These are phyloP conservation scores for Rhineura floridana DNA, from an alignment of 2,113 vertebrate genomes.

Conservation along the genomic window DNA sequence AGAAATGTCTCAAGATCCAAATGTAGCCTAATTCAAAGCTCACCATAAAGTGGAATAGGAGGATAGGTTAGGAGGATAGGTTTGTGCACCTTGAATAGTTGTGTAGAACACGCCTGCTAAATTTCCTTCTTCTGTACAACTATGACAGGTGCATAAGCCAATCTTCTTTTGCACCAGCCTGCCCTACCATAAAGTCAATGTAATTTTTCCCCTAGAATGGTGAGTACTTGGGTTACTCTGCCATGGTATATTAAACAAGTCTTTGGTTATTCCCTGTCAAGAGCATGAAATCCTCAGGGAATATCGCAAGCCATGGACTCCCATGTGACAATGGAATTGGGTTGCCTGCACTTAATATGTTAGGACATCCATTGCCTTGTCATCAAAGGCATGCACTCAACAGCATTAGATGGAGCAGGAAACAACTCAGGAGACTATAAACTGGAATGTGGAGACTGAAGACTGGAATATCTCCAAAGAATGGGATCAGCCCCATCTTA, in stretches of 20 bases:
- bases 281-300: neutral
- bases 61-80: too few species aligned
- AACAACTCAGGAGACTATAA: neutral
- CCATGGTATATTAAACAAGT: neutral
- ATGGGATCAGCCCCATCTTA: neutral
- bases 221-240: neutral
- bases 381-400: neutral
- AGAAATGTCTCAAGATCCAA: too few species aligned
- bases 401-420: neutral
- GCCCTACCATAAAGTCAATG: neutral
- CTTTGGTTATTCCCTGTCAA: neutral
- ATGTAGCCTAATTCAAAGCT: too few species aligned
- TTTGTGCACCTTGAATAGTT: too few species aligned
- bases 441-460: neutral
- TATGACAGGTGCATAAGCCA: too few species aligned
- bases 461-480: neutral
- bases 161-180: too few species aligned
- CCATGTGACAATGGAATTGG: neutral
- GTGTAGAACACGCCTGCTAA: too few species aligned
- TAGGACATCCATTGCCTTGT: too few species aligned
- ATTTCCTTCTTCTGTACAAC: too few species aligned
- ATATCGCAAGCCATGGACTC: neutral
- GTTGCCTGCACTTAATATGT: neutral
- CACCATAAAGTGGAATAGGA: too few species aligned
- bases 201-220: neutral